Evolutionary conservation across 2,888 invertebrate genomes (phyloP).

Genomic region (Phyto melanocephala): DNA sequence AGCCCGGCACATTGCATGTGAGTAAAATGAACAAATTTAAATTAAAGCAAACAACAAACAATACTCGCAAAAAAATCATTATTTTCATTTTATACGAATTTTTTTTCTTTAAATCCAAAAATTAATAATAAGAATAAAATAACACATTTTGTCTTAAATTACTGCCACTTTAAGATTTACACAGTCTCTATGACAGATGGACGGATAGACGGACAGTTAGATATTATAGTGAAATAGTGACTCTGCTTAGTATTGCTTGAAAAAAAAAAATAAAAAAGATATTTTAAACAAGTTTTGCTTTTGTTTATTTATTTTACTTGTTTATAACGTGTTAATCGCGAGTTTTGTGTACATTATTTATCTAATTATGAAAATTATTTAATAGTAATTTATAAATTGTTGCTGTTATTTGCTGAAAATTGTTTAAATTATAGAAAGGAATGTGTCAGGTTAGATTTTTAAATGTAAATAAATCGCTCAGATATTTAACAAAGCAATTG

Average conservation of each 20-base stretch:
- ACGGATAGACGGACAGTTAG: too few species aligned
- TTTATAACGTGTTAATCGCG: constrained; percentile 1
- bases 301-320: constrained; percentile 3
- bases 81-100: background rate
- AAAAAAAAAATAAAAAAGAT: too few species aligned
- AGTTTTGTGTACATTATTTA: background rate
- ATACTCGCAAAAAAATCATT: background rate
- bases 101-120: background rate
- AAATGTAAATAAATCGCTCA: too few species aligned
- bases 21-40: background rate
- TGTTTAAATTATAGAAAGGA: too few species aligned
- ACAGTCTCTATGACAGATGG: background rate
- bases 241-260: background rate
- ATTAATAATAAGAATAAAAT: background rate
- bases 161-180: constrained; percentile 39
- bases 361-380: background rate
- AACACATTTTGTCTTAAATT: background rate
- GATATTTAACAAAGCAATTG: too few species aligned
- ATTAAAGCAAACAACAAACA: background rate
- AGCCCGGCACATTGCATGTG: background rate
- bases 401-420: too few species aligned
- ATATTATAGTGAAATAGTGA: too few species aligned
- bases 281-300: background rate
- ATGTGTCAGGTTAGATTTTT: too few species aligned
- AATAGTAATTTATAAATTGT: background rate